phyloP scores from a whole-genome alignment of 2,888 invertebrate species.

The Hydrotaea diabolus region DNA sequence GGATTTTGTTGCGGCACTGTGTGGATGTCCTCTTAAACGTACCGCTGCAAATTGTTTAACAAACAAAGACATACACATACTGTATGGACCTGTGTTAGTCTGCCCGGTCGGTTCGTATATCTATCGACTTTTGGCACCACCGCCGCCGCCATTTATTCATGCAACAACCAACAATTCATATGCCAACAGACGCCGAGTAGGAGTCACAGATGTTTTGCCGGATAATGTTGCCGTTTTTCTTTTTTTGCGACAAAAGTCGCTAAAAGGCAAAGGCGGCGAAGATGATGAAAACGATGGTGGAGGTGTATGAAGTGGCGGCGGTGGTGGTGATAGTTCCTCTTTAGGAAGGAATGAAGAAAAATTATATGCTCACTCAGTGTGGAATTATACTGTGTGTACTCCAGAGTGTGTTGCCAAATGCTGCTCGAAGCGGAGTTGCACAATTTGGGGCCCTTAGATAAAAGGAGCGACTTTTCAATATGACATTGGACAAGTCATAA shows the following conservation, averaged over 20 bases:
- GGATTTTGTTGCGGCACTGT: constrained; percentile 42
- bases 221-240: constrained; percentile 59
- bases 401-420: constrained; percentile 37
- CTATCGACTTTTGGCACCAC: constrained; percentile 66
- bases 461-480: too few species aligned
- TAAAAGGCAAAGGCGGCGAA: constrained; percentile 21
- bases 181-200: constrained; percentile 58
- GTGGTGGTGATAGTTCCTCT: constrained; percentile 40
- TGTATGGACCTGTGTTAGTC: constrained; percentile 4
- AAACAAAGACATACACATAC: constrained; percentile 61
- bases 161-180: constrained; percentile 47
- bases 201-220: constrained; percentile 64
- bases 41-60: constrained; percentile 68
- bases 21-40: constrained; percentile 48
- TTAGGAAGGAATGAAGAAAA: constrained; percentile 57
- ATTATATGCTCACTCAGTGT: constrained; percentile 55
- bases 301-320: neutral
- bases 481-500: too few species aligned
- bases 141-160: constrained; percentile 51
- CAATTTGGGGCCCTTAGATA: constrained; percentile 21
- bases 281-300: neutral
- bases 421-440: neutral
- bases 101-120: neutral
- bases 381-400: constrained; percentile 52
- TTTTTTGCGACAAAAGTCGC: constrained; percentile 35